Evolutionary conservation across 2,113 vertebrate genomes (phyloP).

Genomic region (Peromyscus polionotus): DNA sequence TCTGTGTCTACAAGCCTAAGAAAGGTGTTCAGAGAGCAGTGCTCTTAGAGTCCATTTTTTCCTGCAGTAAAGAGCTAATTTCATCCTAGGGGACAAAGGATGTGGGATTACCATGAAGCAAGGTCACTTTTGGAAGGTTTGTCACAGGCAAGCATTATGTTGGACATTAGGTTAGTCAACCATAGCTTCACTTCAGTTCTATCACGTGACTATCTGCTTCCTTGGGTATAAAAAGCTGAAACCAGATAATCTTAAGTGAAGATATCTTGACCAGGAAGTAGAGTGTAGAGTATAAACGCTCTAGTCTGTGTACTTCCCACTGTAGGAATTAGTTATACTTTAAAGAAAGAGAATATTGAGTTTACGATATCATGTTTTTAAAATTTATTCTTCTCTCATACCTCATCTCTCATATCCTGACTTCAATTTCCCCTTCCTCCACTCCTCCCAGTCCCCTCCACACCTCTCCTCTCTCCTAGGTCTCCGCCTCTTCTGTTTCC

Average conservation of each 20-base stretch:
- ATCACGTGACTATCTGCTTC: neutral
- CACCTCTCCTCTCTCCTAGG: neutral
- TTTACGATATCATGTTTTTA: neutral
- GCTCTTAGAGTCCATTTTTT: neutral
- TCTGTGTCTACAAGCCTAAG: neutral
- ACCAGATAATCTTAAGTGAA: neutral
- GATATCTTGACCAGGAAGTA: neutral
- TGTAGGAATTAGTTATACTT: neutral
- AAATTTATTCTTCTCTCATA: neutral
- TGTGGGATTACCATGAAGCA: neutral
- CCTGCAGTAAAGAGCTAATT: neutral
- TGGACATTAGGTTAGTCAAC: neutral
- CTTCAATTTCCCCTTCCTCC: neutral
- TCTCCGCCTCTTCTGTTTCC: neutral
- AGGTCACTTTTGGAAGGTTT: neutral
- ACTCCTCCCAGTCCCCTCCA: neutral
- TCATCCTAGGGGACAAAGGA: neutral
- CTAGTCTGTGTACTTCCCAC: neutral
- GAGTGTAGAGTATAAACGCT: neutral
- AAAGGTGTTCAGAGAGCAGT: neutral
- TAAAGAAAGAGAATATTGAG: slow-evolving; percentile 6
- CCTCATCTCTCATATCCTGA: neutral
- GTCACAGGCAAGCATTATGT: neutral
- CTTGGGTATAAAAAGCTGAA: neutral
- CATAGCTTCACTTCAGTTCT: neutral